Conservation (phyloP, 2,888 invertebrate genomes). For the Spatulosminthurus flaviceps region DNA sequence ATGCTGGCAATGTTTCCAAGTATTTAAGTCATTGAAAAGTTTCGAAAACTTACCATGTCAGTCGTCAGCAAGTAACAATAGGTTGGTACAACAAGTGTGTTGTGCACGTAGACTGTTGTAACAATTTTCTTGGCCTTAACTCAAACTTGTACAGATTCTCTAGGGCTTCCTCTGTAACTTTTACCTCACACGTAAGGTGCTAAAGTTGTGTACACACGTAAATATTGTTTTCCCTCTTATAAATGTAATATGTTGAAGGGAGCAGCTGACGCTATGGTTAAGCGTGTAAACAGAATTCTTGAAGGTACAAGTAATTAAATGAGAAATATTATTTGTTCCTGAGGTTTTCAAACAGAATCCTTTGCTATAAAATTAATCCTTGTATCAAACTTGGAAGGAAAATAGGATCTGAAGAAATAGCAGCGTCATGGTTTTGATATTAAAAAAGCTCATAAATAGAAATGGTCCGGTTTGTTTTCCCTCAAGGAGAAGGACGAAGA, state of each 20-base stretch:
- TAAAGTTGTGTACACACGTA: no score
- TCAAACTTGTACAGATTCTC: not conserved
- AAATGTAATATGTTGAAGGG: no score
- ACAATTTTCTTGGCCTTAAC: not conserved
- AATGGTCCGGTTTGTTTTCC: not conserved
- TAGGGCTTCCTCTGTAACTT: not conserved
- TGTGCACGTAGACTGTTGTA: not conserved
- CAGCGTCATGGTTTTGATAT: not conserved
- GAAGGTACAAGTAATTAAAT: slow-evolving; percentile 18
- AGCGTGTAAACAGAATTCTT: not conserved
- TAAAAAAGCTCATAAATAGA: slow-evolving; percentile 18
- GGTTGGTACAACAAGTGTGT: slow-evolving; percentile 13
- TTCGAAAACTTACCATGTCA: not conserved
- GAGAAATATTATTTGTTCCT: slow-evolving; percentile 2
- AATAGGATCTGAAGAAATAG: not conserved
- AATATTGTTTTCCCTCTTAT: no score
- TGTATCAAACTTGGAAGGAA: not conserved
- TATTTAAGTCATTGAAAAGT: not conserved
- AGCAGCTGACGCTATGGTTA: not conserved
- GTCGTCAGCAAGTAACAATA: not conserved
- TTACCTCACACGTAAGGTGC: not conserved
- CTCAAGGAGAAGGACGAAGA: no score
- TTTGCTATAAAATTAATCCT: not conserved
- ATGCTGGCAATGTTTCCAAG: no score
- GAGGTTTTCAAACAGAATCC: not conserved